These are phyloP conservation scores for Zoanthus sansibaricus DNA, from an alignment of 92 coral and sea anemone genomes.

Conservation along the genomic window DNA sequence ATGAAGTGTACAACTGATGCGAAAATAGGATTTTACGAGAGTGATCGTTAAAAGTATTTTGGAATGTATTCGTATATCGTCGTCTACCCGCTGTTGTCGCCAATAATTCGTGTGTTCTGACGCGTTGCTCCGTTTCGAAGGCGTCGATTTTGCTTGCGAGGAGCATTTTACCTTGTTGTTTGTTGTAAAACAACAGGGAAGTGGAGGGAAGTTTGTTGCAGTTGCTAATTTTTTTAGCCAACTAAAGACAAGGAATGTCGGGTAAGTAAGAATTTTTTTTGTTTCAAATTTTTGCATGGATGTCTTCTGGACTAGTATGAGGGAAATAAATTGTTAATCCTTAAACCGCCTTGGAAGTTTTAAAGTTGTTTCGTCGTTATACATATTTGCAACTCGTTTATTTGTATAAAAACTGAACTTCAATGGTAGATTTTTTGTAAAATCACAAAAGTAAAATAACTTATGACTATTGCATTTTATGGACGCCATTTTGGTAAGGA, in stretches of 20 bases:
- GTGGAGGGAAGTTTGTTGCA: constrained; percentile 38
- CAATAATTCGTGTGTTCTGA: constrained; percentile 52
- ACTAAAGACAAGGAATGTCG: constrained; percentile 41
- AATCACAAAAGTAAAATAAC: constrained; percentile 15
- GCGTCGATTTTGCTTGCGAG: constrained; percentile 55
- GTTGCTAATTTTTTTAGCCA: constrained; percentile 24
- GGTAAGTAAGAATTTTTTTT: constrained; percentile 46
- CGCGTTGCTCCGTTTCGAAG: constrained; percentile 58
- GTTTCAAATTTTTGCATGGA: constrained; percentile 52
- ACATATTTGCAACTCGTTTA: constrained; percentile 6
- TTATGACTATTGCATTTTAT: constrained; percentile 25
- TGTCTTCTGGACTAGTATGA: constrained; percentile 31
- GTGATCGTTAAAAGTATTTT: constrained; percentile 40
- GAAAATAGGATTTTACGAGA: constrained; percentile 34
- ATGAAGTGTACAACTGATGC: constrained; percentile 29
- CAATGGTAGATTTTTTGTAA: background rate
- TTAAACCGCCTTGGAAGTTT: constrained; percentile 34
- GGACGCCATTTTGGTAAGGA: constrained; percentile 57
- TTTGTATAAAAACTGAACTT: background rate
- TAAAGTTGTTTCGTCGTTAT: constrained; percentile 15
- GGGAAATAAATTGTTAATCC: constrained; percentile 47
- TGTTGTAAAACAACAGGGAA: constrained; percentile 38
- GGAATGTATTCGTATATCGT: constrained; percentile 48
- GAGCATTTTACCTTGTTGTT: constrained; percentile 46
- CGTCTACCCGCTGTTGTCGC: constrained; percentile 55